phyloP scores from a whole-genome alignment of 1,140 invertebrate species.

The Onthophagus taurus region DNA sequence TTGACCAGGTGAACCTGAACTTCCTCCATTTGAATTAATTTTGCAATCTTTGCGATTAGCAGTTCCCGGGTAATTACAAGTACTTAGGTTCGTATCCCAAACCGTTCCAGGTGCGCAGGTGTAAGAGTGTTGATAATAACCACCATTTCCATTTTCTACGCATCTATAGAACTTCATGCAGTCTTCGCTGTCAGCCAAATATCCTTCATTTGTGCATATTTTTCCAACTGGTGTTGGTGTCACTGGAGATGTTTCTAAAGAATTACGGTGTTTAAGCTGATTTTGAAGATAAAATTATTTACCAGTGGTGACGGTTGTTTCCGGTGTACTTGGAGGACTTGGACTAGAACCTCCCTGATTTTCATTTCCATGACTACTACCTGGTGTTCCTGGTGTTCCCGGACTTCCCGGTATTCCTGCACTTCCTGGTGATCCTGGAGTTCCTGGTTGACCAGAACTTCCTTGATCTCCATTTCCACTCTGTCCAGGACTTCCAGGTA shows the following conservation, averaged over 20 bases:
- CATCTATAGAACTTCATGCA: constrained; percentile 73
- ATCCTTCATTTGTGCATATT: constrained; percentile 49
- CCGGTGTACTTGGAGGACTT: constrained; percentile 23
- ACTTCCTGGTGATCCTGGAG: constrained; percentile 31
- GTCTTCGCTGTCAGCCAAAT: constrained; percentile 54
- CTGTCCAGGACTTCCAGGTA: constrained; percentile 12
- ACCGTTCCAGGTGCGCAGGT: constrained; percentile 57
- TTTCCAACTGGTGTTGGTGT: constrained; percentile 10
- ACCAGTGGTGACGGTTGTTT: too few relatives aligned
- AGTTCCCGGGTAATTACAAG: constrained; percentile 11
- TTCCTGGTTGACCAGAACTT: constrained; percentile 16
- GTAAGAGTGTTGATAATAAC: constrained; percentile 48
- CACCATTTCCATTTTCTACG: constrained; percentile 43
- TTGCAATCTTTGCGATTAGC: constrained; percentile 8
- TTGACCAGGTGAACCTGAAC: constrained; percentile 20
- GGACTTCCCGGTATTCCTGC: constrained; percentile 25
- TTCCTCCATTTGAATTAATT: constrained; percentile 13
- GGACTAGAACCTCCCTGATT: constrained; percentile 14
- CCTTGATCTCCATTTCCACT: constrained; percentile 13
- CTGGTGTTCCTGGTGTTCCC: constrained; percentile 23
- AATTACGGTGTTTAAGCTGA: too few relatives aligned
- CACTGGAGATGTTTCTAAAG: constrained; percentile 24
- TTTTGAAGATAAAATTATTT: too few relatives aligned
- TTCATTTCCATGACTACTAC: neutral
- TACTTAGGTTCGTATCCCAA: constrained; percentile 41